These are phyloP conservation scores for Calliphora vicina DNA, from an alignment of 1,140 invertebrate genomes.

Conservation along the genomic window DNA sequence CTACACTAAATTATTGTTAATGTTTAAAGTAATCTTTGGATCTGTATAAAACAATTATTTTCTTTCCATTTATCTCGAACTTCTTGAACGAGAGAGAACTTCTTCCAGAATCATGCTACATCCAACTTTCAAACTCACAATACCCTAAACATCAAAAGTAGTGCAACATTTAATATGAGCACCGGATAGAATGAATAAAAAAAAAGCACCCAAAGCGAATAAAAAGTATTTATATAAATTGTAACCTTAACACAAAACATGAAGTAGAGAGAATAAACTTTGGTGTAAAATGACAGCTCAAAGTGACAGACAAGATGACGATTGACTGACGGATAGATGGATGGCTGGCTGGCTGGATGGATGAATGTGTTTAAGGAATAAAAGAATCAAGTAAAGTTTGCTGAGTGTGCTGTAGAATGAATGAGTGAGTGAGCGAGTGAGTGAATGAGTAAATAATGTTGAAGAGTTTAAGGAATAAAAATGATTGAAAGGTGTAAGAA, in stretches of 20 bases:
- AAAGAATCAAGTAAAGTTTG: neutral
- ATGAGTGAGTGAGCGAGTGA: neutral
- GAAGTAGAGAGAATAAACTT: constrained; percentile 27
- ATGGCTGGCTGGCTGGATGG: constrained; percentile 16
- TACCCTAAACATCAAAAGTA: neutral
- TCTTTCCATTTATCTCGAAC: no score
- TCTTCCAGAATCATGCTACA: no score
- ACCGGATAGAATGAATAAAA: neutral
- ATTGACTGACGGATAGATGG: constrained; percentile 34
- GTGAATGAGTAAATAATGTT: neutral
- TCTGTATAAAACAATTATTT: no score
- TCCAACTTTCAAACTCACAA: no score
- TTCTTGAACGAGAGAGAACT: no score
- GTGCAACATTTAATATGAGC: neutral
- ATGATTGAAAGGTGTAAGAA: constrained; percentile 25
- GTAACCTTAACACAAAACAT: constrained; percentile 33
- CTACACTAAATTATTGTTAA: no score
- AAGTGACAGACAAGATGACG: constrained; percentile 38
- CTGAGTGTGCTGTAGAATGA: neutral
- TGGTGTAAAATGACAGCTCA: constrained; percentile 37
- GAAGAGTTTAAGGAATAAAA: constrained; percentile 7
- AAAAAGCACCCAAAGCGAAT: constrained; percentile 8
- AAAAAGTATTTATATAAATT: neutral
- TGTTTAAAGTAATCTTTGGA: no score
- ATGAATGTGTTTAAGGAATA: neutral